A percentile compares a stretch with the other conserved stretches of the same genome.
Conservation (phyloP, 2,797 vertebrate species). For the Aplochiton taeniatus region DNA sequence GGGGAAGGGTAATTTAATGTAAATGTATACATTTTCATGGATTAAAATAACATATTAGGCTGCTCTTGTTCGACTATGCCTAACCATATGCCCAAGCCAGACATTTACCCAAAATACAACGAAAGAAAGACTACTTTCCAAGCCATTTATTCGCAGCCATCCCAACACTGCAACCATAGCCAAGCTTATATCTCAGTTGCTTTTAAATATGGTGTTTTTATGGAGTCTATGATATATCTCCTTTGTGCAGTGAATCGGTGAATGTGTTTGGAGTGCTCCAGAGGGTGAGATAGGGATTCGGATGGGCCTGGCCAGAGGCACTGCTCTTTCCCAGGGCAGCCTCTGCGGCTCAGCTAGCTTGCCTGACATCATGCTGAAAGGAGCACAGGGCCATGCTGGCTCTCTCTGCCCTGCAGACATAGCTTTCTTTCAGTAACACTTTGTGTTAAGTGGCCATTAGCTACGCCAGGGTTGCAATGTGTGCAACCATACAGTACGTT, state of each 20-base stretch:
- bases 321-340: constrained; percentile 31
- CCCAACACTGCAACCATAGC: background rate
- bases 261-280: constrained; percentile 45
- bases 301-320: constrained; percentile 42
- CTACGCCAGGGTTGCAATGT: constrained; percentile 41
- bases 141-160: background rate
- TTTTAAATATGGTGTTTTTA: background rate
- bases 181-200: background rate
- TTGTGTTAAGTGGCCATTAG: constrained; percentile 57
- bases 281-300: constrained; percentile 27
- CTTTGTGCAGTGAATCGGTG: constrained; percentile 44
- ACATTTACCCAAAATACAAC: background rate
- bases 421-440: constrained; percentile 53
- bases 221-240: constrained; percentile 44
- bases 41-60: too few relatives aligned
- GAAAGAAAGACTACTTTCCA: too few relatives aligned
- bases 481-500: constrained; percentile 35
- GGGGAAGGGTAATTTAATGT: constrained; percentile 12
- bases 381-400: background rate
- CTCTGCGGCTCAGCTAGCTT: background rate
- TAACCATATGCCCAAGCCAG: background rate
- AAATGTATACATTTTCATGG: too few relatives aligned
- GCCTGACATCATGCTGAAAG: constrained; percentile 38
- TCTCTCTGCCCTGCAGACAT: constrained; percentile 21
- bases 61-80: too few relatives aligned